Conservation (phyloP, 2,797 vertebrate species). For the Heteromormyrus szaboi region DNA sequence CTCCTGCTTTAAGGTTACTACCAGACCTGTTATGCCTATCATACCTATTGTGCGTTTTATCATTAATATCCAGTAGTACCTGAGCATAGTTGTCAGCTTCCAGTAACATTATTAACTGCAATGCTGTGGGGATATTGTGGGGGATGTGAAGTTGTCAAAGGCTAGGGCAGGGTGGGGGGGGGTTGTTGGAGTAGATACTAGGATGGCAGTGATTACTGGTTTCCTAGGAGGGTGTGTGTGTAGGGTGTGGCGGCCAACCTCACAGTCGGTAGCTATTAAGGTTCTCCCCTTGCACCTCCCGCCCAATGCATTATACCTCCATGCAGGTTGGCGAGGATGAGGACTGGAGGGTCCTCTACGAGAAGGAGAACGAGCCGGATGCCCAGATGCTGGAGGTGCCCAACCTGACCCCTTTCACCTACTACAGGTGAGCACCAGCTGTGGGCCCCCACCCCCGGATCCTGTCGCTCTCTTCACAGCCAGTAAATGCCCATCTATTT, state of each 20-base stretch:
- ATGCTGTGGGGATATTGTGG: not conserved
- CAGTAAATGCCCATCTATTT: too few species aligned
- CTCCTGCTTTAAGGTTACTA: not conserved
- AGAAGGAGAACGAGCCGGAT: slow-evolving; percentile 80
- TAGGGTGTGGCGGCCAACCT: not conserved
- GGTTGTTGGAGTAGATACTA: not conserved
- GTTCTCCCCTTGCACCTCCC: not conserved
- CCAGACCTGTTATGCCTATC: not conserved
- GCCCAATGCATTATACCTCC: not conserved
- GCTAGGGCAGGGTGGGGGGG: not conserved
- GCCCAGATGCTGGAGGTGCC: slow-evolving; percentile 80
- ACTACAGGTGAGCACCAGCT: slow-evolving; percentile 77
- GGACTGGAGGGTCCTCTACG: slow-evolving; percentile 73
- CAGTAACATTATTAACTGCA: not conserved
- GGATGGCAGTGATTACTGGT: not conserved
- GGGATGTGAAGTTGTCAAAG: not conserved
- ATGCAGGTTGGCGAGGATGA: slow-evolving; percentile 72
- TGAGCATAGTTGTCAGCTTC: not conserved
- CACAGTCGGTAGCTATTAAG: not conserved
- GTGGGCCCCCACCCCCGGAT: not conserved
- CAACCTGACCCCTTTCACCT: slow-evolving; percentile 81
- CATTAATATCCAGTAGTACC: not conserved
- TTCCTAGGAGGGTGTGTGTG: not conserved
- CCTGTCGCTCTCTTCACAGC: not conserved
- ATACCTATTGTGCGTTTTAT: not conserved